Conservation (phyloP, 2,113 vertebrate genomes). For the Pristiophorus japonicus region DNA sequence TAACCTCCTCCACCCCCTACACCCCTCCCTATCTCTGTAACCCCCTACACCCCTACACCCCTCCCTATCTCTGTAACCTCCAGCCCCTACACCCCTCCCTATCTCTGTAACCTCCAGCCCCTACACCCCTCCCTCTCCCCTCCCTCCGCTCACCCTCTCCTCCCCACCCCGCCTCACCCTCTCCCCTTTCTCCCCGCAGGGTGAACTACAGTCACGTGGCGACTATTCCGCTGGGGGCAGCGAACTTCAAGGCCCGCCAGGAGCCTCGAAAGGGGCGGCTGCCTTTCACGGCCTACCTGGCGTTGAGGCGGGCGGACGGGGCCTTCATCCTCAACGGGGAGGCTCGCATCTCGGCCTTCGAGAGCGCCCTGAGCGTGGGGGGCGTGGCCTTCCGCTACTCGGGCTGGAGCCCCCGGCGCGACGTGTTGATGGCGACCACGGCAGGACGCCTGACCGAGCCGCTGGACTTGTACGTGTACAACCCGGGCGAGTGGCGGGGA, state of each 20-base stretch:
- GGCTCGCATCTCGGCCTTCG: neutral
- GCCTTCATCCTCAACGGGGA: neutral
- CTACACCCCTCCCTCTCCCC: too few relatives aligned
- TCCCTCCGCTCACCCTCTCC: too few relatives aligned
- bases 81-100: too few relatives aligned
- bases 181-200: conserved; percentile 1
- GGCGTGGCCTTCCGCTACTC: neutral
- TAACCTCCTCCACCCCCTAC: too few relatives aligned
- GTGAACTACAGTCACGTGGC: neutral
- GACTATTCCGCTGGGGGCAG: neutral
- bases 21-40: too few relatives aligned
- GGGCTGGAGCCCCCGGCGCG: neutral
- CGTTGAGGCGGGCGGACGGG: neutral
- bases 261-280: neutral
- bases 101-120: too few relatives aligned
- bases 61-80: too few relatives aligned
- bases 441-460: neutral
- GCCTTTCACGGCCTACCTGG: neutral
- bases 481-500: neutral
- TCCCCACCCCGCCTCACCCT: too few relatives aligned
- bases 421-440: neutral
- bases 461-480: neutral
- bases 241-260: neutral
- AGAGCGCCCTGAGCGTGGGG: neutral
- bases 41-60: too few relatives aligned